Conservation (phyloP, 2,113 vertebrate genomes). For the Hyperoodon ampullatus region DNA sequence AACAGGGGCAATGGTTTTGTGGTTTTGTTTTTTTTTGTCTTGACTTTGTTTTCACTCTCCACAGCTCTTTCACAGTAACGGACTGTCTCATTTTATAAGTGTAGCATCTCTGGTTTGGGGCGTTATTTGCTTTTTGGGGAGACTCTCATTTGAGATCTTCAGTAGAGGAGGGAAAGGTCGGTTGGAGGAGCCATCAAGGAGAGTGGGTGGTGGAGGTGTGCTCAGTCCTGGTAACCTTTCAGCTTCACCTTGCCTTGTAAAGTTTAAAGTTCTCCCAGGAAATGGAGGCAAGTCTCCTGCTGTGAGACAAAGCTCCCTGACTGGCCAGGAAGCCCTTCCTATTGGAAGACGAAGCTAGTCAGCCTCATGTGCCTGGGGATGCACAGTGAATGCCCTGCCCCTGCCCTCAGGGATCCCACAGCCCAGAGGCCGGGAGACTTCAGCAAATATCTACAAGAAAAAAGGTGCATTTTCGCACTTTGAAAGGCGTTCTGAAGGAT, state of each 20-base stretch:
- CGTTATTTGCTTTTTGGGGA: not conserved
- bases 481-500: not conserved
- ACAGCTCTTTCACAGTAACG: not conserved
- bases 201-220: not conserved
- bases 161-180: not conserved
- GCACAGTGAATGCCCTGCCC: not conserved
- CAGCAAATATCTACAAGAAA: not conserved
- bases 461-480: not conserved
- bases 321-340: not conserved
- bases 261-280: not conserved
- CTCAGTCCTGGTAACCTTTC: fast-evolving
- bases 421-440: not conserved
- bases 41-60: not conserved
- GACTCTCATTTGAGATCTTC: not conserved
- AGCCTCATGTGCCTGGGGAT: not conserved
- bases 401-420: not conserved
- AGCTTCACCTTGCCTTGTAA: not conserved
- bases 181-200: not conserved
- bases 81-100: not conserved
- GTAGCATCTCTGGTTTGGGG: not conserved
- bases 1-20: not conserved
- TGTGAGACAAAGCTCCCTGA: not conserved
- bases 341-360: not conserved
- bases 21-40: not conserved
- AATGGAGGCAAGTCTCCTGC: not conserved